A percentile compares a stretch with the other conserved stretches of the same genome.
These are phyloP conservation scores for Oryzias melastigma DNA, from an alignment of 2,113 vertebrate genomes.

Conservation along the genomic window DNA sequence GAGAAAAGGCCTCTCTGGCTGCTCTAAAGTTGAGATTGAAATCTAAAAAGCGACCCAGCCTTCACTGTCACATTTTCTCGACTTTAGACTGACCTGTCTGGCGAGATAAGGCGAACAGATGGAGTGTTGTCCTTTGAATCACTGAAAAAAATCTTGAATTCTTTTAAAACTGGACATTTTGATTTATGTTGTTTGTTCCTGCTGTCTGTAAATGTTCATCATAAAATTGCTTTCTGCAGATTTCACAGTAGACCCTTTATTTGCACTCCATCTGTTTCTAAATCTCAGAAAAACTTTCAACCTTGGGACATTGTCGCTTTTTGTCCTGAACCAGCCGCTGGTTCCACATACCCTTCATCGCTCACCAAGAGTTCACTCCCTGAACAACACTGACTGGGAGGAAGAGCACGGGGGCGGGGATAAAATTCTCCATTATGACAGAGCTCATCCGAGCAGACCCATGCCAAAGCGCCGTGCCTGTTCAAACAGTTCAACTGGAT, in stretches of 20 bases:
- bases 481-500: slow-evolving; percentile 70
- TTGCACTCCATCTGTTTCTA: slow-evolving; percentile 46
- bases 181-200: too few species aligned
- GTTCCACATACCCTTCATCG: slow-evolving; percentile 66
- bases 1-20: too few species aligned
- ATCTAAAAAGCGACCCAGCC: too few species aligned
- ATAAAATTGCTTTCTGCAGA: neutral
- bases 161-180: too few species aligned
- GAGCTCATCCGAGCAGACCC: slow-evolving; percentile 57
- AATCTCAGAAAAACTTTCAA: slow-evolving; percentile 32
- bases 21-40: too few species aligned
- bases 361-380: slow-evolving; percentile 49
- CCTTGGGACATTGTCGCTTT: slow-evolving; percentile 32
- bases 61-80: too few species aligned
- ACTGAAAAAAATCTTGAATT: too few species aligned
- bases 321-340: slow-evolving; percentile 65
- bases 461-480: slow-evolving; percentile 60
- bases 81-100: too few species aligned
- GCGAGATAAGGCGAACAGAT: too few species aligned
- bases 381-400: slow-evolving; percentile 35
- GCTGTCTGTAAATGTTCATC: too few species aligned
- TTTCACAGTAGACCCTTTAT: slow-evolving; percentile 11
- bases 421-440: slow-evolving; percentile 51
- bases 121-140: too few species aligned
- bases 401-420: slow-evolving; percentile 8